phyloP scores from a whole-genome alignment of 1,140 invertebrate genomes.

The Camponotus pennsylvanicus region DNA sequence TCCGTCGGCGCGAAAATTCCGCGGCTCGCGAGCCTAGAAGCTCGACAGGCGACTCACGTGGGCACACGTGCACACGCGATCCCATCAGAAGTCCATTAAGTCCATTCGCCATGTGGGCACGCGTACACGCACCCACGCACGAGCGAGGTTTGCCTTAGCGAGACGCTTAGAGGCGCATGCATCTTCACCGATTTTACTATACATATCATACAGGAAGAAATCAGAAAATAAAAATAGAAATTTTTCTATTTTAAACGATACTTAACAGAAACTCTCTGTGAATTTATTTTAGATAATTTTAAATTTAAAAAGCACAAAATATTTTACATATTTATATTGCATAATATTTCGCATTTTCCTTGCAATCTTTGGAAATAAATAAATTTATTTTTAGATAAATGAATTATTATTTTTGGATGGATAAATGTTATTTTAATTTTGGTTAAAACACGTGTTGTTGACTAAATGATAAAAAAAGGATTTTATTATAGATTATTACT shows the following conservation, averaged over 20 bases:
- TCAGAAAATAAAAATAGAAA: slow-evolving; percentile 2
- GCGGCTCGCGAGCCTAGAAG: slow-evolving; percentile 30
- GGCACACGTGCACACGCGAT: slow-evolving; percentile 52
- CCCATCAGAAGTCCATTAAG: slow-evolving; percentile 79
- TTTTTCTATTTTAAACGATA: background rate
- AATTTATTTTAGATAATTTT: background rate
- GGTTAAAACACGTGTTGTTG: too few species aligned
- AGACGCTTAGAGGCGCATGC: background rate
- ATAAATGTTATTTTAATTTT: too few species aligned
- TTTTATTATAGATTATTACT: too few species aligned
- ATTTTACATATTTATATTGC: background rate
- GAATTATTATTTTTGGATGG: too few species aligned
- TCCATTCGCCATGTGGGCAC: slow-evolving; percentile 75
- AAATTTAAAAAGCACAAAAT: background rate
- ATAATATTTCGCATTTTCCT: background rate
- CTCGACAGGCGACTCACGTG: slow-evolving; percentile 69
- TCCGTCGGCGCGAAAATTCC: slow-evolving; percentile 37
- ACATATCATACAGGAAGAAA: background rate
- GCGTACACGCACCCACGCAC: slow-evolving; percentile 67
- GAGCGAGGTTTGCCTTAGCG: slow-evolving; percentile 5
- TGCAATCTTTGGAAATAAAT: too few species aligned
- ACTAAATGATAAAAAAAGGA: too few species aligned
- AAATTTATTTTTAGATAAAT: too few species aligned
- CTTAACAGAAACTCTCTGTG: background rate
- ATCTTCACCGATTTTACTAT: background rate